Evolutionary conservation across 92 coral and sea anemone species (phyloP).

Genomic region (Palythoa caribaeorum): DNA sequence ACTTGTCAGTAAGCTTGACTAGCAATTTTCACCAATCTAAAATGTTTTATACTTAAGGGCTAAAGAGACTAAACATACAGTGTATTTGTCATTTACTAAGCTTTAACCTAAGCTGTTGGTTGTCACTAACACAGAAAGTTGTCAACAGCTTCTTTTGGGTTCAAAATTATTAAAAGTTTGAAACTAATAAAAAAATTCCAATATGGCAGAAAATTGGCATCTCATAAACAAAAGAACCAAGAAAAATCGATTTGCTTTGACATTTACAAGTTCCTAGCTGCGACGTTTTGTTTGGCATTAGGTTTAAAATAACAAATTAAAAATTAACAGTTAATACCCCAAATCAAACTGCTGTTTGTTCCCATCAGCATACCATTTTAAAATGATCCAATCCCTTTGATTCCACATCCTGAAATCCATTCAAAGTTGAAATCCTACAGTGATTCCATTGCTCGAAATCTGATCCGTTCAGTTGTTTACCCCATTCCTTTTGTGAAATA

Average conservation of each 20-base stretch:
- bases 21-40: background rate
- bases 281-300: background rate
- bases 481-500: conserved; percentile 39
- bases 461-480: conserved; percentile 37
- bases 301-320: background rate
- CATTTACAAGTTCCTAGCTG: background rate
- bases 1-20: conserved; percentile 38
- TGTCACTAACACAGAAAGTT: no score
- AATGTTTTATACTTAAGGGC: background rate
- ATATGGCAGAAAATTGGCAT: no score
- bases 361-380: conserved; percentile 44
- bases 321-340: background rate
- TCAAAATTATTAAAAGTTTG: no score
- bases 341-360: conserved; percentile 28
- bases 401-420: conserved; percentile 48
- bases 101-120: background rate
- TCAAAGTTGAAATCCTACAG: conserved; percentile 41
- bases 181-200: no score
- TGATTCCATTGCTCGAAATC: conserved; percentile 35
- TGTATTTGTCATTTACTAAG: background rate
- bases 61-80: background rate
- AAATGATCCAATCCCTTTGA: conserved; percentile 41
- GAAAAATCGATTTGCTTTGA: background rate
- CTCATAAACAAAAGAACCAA: background rate
- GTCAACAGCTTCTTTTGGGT: no score